Evolutionary conservation across 2,113 vertebrate genomes (phyloP).

Genomic region (Oreochromis aureus): DNA sequence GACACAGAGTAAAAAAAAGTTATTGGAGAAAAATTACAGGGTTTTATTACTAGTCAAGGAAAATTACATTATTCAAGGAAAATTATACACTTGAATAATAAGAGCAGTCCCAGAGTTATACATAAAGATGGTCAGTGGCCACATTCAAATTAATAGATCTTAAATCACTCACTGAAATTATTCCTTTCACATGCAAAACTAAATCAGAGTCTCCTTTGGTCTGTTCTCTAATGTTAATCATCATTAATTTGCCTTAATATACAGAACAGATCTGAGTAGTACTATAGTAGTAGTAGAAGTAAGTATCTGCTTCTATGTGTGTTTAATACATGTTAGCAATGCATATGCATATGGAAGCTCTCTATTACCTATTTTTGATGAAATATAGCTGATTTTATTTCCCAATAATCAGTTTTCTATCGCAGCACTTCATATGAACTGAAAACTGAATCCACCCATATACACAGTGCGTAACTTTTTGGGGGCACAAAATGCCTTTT

Average conservation of each 20-base stretch:
- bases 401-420: not conserved
- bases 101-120: not conserved
- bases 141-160: not conserved
- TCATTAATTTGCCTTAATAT: not conserved
- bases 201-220: not conserved
- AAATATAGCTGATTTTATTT: conserved; percentile 15
- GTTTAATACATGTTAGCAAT: not conserved
- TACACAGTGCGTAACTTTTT: not conserved
- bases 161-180: not conserved
- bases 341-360: not conserved
- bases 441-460: not conserved
- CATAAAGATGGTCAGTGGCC: not conserved
- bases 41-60: not conserved
- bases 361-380: not conserved
- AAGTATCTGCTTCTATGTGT: not conserved
- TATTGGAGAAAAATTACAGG: not conserved
- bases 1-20: not conserved
- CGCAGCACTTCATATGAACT: not conserved
- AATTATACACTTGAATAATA: not conserved
- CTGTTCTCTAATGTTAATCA: not conserved
- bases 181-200: not conserved
- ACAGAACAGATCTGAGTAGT: not conserved
- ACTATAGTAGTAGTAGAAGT: not conserved
- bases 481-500: not conserved
- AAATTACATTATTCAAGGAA: not conserved